Conservation (phyloP, 2,888 invertebrate genomes). For the Crematogaster levior region DNA sequence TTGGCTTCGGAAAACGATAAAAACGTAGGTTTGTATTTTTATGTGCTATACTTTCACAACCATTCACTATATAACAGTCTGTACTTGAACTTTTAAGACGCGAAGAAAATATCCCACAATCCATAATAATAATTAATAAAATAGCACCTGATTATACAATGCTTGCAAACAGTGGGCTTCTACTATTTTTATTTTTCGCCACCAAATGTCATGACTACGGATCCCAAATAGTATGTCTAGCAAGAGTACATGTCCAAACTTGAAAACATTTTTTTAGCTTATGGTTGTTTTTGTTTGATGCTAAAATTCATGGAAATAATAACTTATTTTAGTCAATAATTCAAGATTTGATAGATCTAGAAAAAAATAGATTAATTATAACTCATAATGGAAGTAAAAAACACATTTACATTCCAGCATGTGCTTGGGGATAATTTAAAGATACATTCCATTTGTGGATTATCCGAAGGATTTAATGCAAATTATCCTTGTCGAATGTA, state of each 20-base stretch:
- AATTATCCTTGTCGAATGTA: slow-evolving; percentile 17
- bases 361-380: slow-evolving; percentile 8
- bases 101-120: too few relatives aligned
- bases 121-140: too few relatives aligned
- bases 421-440: not conserved
- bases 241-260: not conserved
- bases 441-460: slow-evolving; percentile 4
- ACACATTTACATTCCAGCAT: slow-evolving; percentile 13
- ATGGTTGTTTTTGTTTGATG: not conserved
- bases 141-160: too few relatives aligned
- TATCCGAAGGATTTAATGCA: not conserved
- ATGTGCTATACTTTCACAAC: too few relatives aligned
- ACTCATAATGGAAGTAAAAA: not conserved
- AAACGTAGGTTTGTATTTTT: too few relatives aligned
- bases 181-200: too few relatives aligned
- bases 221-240: not conserved
- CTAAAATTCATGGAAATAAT: slow-evolving; percentile 1
- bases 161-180: too few relatives aligned
- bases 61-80: too few relatives aligned
- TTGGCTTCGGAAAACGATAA: too few relatives aligned
- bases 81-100: too few relatives aligned
- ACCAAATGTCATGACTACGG: too few relatives aligned
- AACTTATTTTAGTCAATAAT: not conserved
- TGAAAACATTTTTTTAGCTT: slow-evolving; percentile 3
- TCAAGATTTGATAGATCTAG: not conserved